Conservation (phyloP, 1,140 invertebrate genomes). For the Phenacoccus solenopsis region DNA sequence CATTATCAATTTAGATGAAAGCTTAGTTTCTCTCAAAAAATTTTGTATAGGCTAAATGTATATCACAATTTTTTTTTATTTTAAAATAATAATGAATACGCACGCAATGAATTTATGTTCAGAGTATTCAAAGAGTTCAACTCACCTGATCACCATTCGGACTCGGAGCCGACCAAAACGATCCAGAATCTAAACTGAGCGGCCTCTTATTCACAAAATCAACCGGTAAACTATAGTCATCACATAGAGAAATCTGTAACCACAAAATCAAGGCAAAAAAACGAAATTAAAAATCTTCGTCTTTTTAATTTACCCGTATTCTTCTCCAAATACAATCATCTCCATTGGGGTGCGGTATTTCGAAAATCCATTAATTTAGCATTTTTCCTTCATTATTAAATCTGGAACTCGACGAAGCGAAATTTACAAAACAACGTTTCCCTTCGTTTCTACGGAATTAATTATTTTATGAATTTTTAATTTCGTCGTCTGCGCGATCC, state of each 20-base stretch:
- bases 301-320: neutral
- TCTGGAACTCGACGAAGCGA: neutral
- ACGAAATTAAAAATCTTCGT: neutral
- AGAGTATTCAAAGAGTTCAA: constrained; percentile 13
- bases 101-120: too few species aligned
- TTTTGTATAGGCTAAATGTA: too few species aligned
- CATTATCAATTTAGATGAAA: too few species aligned
- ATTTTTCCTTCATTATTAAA: neutral
- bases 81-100: too few species aligned
- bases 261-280: constrained; percentile 11
- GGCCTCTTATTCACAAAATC: constrained; percentile 57
- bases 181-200: constrained; percentile 42
- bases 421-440: neutral
- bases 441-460: neutral
- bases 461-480: neutral
- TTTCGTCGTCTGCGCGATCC: neutral
- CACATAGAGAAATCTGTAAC: constrained; percentile 60
- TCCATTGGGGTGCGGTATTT: neutral
- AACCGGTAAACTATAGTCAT: constrained; percentile 64
- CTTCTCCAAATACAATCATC: too few species aligned
- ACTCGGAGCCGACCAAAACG: constrained; percentile 35
- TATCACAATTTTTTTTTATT: too few species aligned
- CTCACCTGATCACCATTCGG: constrained; percentile 48
- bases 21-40: too few species aligned
- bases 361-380: neutral